A percentile compares a stretch with the other conserved stretches of the same genome.
These are phyloP conservation scores for Notamacropus eugenii DNA, from an alignment of 2,797 vertebrate genomes.

Conservation along the genomic window DNA sequence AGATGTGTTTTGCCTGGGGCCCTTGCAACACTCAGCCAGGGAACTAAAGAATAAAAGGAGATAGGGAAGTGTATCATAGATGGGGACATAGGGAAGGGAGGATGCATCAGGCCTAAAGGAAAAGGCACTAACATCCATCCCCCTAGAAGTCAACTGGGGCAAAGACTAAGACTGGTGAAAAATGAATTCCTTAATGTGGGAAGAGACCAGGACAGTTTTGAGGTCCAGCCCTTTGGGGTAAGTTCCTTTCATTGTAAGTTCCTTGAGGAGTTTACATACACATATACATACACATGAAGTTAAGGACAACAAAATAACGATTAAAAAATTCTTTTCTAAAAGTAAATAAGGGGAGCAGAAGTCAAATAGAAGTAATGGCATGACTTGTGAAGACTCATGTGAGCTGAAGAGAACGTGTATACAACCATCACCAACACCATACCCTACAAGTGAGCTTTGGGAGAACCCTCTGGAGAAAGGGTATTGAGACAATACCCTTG, in stretches of 20 bases:
- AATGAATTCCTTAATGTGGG: background rate
- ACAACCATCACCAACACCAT: background rate
- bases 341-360: background rate
- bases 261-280: background rate
- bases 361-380: background rate
- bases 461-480: background rate
- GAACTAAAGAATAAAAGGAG: background rate
- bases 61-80: background rate
- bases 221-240: background rate
- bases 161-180: background rate
- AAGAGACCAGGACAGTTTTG: background rate
- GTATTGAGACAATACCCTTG: background rate
- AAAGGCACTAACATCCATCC: background rate
- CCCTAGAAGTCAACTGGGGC: background rate
- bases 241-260: background rate
- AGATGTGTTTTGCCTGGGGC: background rate
- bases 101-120: background rate
- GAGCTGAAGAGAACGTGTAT: background rate
- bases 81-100: accelerated
- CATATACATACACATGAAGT: background rate
- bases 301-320: background rate
- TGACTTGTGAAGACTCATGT: background rate
- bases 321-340: background rate
- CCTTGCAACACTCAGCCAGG: background rate
- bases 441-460: background rate